Base-by-base conservation (phyloP, 2,888 invertebrate genomes). In the Nomada hirtipes region DNA sequence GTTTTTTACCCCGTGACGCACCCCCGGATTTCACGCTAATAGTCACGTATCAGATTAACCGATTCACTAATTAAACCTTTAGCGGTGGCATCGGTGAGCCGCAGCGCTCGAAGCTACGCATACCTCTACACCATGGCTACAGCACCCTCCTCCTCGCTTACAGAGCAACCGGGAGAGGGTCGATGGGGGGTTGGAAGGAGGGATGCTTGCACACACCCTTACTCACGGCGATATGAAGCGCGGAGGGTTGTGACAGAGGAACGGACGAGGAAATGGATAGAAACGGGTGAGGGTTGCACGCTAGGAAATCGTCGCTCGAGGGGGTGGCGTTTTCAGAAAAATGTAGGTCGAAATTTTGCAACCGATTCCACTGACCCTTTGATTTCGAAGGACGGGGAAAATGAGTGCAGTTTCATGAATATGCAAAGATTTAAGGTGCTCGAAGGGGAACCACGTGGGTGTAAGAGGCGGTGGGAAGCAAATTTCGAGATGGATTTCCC, bases 61-160 rank as follows among this genome's bases (percentile, higher is more conserved):
- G 88, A 88, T 83, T 87, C 87, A 78, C 88, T 88, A 88, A 88
- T 88, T 88, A 88, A 88, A 88, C 88, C 88, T 87, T 87, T 82
- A 81, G 88, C 82, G 88, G 88, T 88, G 75, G 77, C 72, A 79
- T 88, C 86, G 88, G 87, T 84, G 87, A 89, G 89, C 90, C 89
- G 72, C 90, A 86, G 86, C 82, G 82, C 82, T 87, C 84, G 81
- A 82, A 87, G 84, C 86, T 83, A 83, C 89, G 88, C 86, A 84
- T 86, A 86, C 89, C 86, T 88, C 82, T 70, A 64, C 29, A 26
- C 61, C 61, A 26, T 67, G 11, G 55, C 47, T 53, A 64, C 69
- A 70, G n/a, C 57, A 50, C 20, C 26, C 13, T 52, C 68, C n/a
- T 52, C 29, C 50, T 47, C 59, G n/a, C 50, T 36, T 50, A 18